Conservation (phyloP, 2,888 invertebrate genomes). For the Drosophila quasianomalipes region DNA sequence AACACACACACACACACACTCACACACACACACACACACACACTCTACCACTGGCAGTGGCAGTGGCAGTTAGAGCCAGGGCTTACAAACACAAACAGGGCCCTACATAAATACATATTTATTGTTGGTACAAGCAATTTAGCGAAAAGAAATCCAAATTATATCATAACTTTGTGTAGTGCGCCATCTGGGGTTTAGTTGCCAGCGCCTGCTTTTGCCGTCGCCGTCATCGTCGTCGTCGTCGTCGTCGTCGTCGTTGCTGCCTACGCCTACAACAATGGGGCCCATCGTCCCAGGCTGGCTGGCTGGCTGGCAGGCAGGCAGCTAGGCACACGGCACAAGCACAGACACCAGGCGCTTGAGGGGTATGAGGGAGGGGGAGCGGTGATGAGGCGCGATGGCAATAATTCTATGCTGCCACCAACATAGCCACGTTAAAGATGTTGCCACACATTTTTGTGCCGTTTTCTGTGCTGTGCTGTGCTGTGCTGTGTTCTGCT, state of each 20-base stretch:
- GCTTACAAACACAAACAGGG: slow-evolving; percentile 43
- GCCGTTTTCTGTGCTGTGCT: slow-evolving; percentile 42
- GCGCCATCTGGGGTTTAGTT: slow-evolving; percentile 85
- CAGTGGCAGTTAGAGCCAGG: slow-evolving; percentile 29
- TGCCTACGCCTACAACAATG: slow-evolving; percentile 78
- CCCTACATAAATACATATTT: slow-evolving; percentile 78
- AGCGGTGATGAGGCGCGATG: slow-evolving; percentile 38
- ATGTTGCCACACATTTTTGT: slow-evolving; percentile 79
- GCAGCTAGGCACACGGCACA: slow-evolving; percentile 31
- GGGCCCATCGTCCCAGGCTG: slow-evolving; percentile 29
- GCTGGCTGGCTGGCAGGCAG: background rate
- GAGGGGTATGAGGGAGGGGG: background rate
- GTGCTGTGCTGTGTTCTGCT: slow-evolving; percentile 12
- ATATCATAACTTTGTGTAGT: slow-evolving; percentile 82
- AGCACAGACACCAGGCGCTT: slow-evolving; percentile 6
- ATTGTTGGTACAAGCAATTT: slow-evolving; percentile 81
- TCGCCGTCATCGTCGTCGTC: background rate
- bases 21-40: slow-evolving; percentile 4
- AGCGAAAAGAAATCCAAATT: slow-evolving; percentile 82
- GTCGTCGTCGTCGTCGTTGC: slow-evolving; percentile 1
- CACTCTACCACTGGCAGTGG: background rate
- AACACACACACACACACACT: slow-evolving; percentile 35
- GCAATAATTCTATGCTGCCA: slow-evolving; percentile 80
- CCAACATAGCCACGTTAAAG: slow-evolving; percentile 78
- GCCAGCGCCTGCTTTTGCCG: slow-evolving; percentile 63